Evolutionary conservation across 2,797 vertebrate species (phyloP).

Genomic region (Cyclopterus lumpus): DNA sequence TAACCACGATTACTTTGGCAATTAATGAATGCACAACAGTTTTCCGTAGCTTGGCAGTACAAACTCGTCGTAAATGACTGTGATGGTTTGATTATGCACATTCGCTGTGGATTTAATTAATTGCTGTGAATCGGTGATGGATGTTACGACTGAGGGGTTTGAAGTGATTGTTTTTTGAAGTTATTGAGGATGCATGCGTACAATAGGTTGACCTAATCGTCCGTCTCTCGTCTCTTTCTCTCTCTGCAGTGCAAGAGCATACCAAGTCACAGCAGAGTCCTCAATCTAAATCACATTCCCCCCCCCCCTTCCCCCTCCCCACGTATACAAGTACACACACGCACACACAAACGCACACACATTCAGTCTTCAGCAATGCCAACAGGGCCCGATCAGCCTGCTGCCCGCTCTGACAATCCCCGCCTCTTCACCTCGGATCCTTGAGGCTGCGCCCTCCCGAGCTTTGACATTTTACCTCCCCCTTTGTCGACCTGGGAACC

Average conservation of each 20-base stretch:
- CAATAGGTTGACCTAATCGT: neutral
- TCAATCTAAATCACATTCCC: constrained; percentile 78
- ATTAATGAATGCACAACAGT: neutral
- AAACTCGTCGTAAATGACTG: neutral
- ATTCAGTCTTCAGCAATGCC: constrained; percentile 93
- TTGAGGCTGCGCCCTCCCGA: constrained; percentile 91
- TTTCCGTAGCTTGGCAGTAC: neutral
- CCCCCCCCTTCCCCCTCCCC: constrained; percentile 47
- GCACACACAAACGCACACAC: constrained; percentile 43
- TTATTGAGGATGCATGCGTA: neutral
- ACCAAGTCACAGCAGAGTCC: constrained; percentile 88
- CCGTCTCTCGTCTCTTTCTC: constrained; percentile 10
- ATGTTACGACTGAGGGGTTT: neutral
- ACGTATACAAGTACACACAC: constrained; percentile 16
- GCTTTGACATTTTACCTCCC: constrained; percentile 79
- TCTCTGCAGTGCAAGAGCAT: constrained; percentile 90
- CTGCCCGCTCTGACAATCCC: constrained; percentile 90
- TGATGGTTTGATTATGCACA: neutral
- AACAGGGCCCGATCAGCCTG: constrained; percentile 88
- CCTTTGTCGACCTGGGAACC: constrained; percentile 88
- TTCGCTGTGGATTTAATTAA: neutral
- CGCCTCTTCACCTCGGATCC: constrained; percentile 89
- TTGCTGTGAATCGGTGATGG: neutral
- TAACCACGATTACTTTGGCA: neutral
- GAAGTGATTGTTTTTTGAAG: neutral